These are phyloP conservation scores for Oceanodroma tethys DNA, from an alignment of 2,113 vertebrate species.

Conservation along the genomic window DNA sequence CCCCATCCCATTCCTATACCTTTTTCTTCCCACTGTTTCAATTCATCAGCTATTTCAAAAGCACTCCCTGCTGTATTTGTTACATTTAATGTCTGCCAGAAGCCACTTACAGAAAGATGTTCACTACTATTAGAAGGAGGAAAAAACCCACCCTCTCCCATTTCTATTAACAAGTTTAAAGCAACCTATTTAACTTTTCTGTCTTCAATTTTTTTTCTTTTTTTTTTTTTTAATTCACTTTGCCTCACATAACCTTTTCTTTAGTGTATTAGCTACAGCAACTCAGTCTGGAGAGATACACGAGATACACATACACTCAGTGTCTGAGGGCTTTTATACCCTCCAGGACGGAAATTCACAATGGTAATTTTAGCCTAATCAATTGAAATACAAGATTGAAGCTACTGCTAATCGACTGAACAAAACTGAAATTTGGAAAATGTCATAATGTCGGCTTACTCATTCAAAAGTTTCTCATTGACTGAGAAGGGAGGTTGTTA, in stretches of 20 bases:
- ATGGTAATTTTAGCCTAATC: slow-evolving; percentile 23
- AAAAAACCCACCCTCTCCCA: background rate
- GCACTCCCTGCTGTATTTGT: slow-evolving; percentile 36
- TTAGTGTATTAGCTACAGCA: background rate
- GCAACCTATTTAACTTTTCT: slow-evolving; percentile 19
- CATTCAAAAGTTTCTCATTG: background rate
- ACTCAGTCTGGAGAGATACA: background rate
- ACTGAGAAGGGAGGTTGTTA: background rate
- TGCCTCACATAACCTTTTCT: slow-evolving; percentile 8
- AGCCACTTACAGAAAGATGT: background rate
- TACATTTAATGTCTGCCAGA: slow-evolving; percentile 32
- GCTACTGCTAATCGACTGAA: background rate
- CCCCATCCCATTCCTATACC: background rate
- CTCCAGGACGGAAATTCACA: slow-evolving; percentile 35
- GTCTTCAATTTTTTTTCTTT: background rate
- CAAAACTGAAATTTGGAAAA: background rate
- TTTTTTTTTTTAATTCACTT: background rate
- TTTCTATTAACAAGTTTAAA: slow-evolving; percentile 38
- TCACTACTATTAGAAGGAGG: background rate
- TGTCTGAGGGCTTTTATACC: background rate
- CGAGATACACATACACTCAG: rapidly evolving
- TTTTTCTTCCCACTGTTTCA: background rate
- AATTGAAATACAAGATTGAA: slow-evolving; percentile 3
- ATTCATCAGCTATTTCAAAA: slow-evolving; percentile 35
- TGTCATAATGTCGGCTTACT: background rate